Conservation (phyloP, 23 tunicate genomes). For the Halocynthia roretzi region DNA sequence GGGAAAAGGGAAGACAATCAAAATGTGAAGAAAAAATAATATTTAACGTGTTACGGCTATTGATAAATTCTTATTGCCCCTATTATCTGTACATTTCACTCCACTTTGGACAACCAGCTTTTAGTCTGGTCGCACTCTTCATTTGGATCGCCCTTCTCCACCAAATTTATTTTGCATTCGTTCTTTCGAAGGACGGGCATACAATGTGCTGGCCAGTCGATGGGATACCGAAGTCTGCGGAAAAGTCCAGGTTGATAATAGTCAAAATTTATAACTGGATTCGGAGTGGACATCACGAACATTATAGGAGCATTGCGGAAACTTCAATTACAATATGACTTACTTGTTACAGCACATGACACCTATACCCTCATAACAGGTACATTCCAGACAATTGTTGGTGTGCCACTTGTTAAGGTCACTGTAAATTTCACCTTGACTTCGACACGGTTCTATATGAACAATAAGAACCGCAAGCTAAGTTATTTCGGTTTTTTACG, state of each 20-base stretch:
- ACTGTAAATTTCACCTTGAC: not conserved
- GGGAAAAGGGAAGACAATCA: too few species aligned
- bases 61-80: too few species aligned
- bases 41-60: too few species aligned
- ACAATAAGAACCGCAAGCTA: too few species aligned
- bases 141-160: not conserved
- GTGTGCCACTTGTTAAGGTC: conserved; percentile 15
- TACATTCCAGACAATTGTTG: conserved; percentile 22
- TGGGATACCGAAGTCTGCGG: conserved; percentile 31
- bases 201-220: conserved; percentile 39
- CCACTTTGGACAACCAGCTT: too few species aligned
- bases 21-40: too few species aligned
- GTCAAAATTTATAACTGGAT: not conserved
- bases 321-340: conserved; percentile 3
- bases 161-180: conserved; percentile 21
- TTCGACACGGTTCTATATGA: too few species aligned
- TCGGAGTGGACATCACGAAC: not conserved
- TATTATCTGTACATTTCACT: too few species aligned
- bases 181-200: conserved; percentile 15
- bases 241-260: not conserved
- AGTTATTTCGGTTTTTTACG: too few species aligned
- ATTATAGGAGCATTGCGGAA: not conserved
- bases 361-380: conserved; percentile 22
- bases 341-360: conserved; percentile 33
- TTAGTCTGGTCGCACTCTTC: not conserved